phyloP scores from a whole-genome alignment of 2,113 vertebrate genomes.

The Pitta sordida region DNA sequence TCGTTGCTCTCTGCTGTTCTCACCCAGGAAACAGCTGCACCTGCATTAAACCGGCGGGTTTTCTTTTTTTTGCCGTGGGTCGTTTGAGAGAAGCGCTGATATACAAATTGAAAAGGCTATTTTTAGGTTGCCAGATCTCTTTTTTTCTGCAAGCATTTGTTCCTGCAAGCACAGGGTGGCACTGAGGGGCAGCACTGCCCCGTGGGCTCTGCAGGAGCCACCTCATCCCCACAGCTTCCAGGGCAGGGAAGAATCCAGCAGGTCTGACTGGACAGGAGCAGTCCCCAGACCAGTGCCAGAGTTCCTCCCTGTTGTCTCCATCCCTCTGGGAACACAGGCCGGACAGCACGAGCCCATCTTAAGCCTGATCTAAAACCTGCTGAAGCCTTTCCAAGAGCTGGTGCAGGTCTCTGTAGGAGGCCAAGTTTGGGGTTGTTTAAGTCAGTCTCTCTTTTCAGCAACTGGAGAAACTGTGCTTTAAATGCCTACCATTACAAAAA shows the following conservation, averaged over 20 bases:
- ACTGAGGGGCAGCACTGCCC: background rate
- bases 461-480: background rate
- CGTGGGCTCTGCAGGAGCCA: fast-evolving
- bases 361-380: background rate
- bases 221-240: background rate
- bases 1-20: background rate
- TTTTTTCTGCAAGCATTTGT: background rate
- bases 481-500: background rate
- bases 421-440: background rate
- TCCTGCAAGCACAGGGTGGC: background rate
- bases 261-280: background rate
- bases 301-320: background rate
- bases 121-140: background rate
- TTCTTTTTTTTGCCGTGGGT: background rate
- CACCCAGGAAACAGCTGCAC: background rate
- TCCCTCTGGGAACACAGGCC: background rate
- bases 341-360: background rate
- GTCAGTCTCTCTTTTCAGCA: background rate
- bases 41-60: fast-evolving
- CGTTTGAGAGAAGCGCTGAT: background rate
- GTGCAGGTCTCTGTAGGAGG: background rate
- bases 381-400: background rate
- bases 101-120: background rate
- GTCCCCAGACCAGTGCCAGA: background rate
- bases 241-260: background rate